A percentile compares a stretch with the other conserved stretches of the same genome.
These are phyloP conservation scores for Molorchus minor DNA, from an alignment of 2,888 invertebrate species.

Conservation along the genomic window DNA sequence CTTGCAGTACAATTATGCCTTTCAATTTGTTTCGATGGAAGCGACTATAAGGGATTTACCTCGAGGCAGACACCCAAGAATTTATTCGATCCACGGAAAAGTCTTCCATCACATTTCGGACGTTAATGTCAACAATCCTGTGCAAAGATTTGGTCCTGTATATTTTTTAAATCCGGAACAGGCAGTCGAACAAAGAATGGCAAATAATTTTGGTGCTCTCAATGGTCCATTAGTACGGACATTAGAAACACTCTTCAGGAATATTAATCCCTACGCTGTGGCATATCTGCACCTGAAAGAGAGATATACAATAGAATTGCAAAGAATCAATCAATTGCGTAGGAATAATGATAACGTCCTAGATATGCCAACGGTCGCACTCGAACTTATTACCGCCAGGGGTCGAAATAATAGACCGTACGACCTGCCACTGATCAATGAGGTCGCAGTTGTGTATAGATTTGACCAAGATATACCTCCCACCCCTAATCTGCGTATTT, in stretches of 20 bases:
- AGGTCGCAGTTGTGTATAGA: not conserved
- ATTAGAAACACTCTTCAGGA: not conserved
- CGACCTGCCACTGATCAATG: not conserved
- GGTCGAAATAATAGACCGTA: not conserved
- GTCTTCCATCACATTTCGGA: not conserved
- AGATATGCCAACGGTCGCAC: not conserved
- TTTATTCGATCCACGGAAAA: not conserved
- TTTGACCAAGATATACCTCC: not conserved
- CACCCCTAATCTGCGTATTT: not conserved
- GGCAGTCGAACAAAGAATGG: not conserved
- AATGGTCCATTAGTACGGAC: not conserved
- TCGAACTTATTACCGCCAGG: not conserved
- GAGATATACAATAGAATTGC: not conserved
- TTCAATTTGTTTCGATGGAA: slow-evolving; percentile 3
- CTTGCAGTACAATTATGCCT: not conserved
- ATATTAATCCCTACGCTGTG: not conserved
- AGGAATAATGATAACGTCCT: not conserved
- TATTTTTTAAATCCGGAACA: not conserved
- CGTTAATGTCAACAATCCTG: not conserved
- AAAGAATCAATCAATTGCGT: not conserved
- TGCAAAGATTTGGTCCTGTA: not conserved
- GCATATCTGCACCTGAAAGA: slow-evolving; percentile 6
- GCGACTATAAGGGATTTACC: not conserved
- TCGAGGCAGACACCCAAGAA: not conserved
- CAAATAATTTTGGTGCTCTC: not conserved